A percentile compares a stretch with the other conserved stretches of the same genome.
Evolutionary conservation across 1,140 invertebrate genomes (phyloP).

Genomic region (Eurosta solidaginis): DNA sequence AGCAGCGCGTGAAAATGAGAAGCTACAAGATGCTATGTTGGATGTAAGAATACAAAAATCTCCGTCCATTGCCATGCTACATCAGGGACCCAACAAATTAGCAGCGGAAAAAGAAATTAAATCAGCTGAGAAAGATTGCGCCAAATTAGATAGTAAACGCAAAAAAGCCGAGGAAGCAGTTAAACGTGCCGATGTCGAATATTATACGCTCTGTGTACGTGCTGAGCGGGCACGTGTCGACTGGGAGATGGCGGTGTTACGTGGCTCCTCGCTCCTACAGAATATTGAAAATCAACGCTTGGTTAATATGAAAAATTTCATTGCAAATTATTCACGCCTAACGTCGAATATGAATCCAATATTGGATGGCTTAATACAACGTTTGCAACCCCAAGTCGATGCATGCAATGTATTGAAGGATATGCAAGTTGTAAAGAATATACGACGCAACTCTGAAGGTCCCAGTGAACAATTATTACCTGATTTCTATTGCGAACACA

Average conservation of each 20-base stretch:
- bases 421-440: constrained; percentile 56
- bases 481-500: constrained; percentile 94
- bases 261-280: constrained; percentile 78
- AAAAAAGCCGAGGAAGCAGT: constrained; percentile 88
- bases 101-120: constrained; percentile 58
- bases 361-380: constrained; percentile 62
- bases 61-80: constrained; percentile 61
- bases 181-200: constrained; percentile 89
- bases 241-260: constrained; percentile 87
- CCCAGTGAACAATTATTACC: constrained; percentile 82
- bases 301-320: constrained; percentile 77
- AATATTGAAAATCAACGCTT: constrained; percentile 88
- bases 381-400: constrained; percentile 51
- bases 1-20: constrained; percentile 84
- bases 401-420: constrained; percentile 57
- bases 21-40: constrained; percentile 75
- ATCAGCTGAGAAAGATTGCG: constrained; percentile 63
- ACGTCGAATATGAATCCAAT: constrained; percentile 77
- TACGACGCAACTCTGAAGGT: constrained; percentile 60
- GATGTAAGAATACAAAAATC: constrained; percentile 62
- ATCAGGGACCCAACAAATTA: constrained; percentile 54
- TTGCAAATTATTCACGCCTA: constrained; percentile 78
- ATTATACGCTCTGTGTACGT: constrained; percentile 87
- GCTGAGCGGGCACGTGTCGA: constrained; percentile 87
- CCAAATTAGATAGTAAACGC: constrained; percentile 84